Base-by-base conservation (phyloP, 53 echinoderm and acorn worm species). In the Stichopus horrens region DNA sequence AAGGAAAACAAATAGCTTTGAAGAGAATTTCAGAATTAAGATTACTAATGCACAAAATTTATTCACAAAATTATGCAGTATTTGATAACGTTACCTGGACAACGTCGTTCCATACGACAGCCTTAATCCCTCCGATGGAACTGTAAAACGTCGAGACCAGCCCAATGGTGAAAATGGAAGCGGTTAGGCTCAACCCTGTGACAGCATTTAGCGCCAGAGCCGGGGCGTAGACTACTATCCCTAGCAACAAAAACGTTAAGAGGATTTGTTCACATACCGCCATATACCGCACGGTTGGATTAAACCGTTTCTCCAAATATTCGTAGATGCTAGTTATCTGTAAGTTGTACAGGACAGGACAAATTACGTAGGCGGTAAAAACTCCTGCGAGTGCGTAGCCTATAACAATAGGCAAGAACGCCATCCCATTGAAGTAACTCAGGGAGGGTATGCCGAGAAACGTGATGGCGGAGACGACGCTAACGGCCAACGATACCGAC, bases 1-100 rank as follows among this genome's bases (percentile, higher is more conserved):
- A n/a, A n/a, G n/a, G n/a, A n/a, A n/a, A n/a, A n/a, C n/a, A n/a
- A n/a, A n/a, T n/a, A n/a, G n/a, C n/a, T n/a, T n/a, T n/a, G n/a
- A n/a, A n/a, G n/a, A n/a, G n/a, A n/a, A n/a, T n/a, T n/a, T n/a
- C n/a, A n/a, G n/a, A n/a, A n/a, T n/a, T n/a, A n/a, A n/a, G n/a
- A n/a, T n/a, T n/a, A n/a, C n/a, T n/a, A n/a, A n/a, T n/a, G n/a
- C n/a, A n/a, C n/a, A n/a, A n/a, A n/a, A n/a, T n/a, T n/a, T n/a
- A n/a, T n/a, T n/a, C n/a, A n/a, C n/a, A n/a, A n/a, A n/a, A n/a
- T n/a, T n/a, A n/a, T n/a, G n/a, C n/a, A n/a, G n/a, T n/a, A n/a
- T n/a, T n/a, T n/a, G n/a, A n/a, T n/a, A n/a, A n/a, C n/a, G n/a
- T 83, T 58, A 83, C 83, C 83, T 83, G 83, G 59, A 83, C 54